Conservation (phyloP, 2,888 invertebrate genomes). For the Bimastos eiseni region DNA sequence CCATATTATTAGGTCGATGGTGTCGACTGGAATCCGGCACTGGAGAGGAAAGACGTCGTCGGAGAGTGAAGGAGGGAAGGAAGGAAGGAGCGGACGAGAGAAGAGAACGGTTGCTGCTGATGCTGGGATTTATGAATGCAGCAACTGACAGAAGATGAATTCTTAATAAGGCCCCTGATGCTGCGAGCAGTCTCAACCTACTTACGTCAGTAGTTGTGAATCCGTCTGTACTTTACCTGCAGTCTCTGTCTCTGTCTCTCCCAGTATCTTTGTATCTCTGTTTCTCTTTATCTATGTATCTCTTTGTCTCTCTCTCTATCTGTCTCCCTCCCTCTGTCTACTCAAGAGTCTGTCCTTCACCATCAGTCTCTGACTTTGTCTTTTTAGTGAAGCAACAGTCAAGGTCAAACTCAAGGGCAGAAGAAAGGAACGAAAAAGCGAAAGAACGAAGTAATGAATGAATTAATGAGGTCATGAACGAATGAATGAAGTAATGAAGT, state of each 20-base stretch:
- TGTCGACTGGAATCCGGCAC: not conserved
- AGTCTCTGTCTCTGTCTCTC: not conserved
- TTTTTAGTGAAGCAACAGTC: not conserved
- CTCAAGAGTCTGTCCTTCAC: not conserved
- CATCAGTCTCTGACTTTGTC: not conserved
- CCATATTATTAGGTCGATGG: not conserved
- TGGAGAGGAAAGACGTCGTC: conserved; percentile 4
- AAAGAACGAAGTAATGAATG: not conserved
- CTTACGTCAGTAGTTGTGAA: conserved; percentile 2
- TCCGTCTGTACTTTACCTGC: not conserved
- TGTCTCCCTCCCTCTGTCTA: not conserved
- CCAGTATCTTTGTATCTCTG: no score
- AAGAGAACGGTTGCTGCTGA: not conserved
- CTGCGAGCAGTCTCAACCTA: not conserved
- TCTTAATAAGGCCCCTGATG: not conserved
- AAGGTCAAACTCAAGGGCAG: not conserved
- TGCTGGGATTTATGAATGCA: conserved; percentile 5
- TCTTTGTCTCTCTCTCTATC: no score
- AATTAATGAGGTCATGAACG: not conserved
- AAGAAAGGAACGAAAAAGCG: no score
- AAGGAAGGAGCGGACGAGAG: not conserved
- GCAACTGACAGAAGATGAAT: not conserved
- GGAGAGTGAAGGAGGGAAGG: not conserved
- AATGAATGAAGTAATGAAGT: not conserved
- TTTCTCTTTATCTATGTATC: no score